These are phyloP conservation scores for Mantis religiosa DNA, from an alignment of 2,888 invertebrate genomes.

Conservation along the genomic window DNA sequence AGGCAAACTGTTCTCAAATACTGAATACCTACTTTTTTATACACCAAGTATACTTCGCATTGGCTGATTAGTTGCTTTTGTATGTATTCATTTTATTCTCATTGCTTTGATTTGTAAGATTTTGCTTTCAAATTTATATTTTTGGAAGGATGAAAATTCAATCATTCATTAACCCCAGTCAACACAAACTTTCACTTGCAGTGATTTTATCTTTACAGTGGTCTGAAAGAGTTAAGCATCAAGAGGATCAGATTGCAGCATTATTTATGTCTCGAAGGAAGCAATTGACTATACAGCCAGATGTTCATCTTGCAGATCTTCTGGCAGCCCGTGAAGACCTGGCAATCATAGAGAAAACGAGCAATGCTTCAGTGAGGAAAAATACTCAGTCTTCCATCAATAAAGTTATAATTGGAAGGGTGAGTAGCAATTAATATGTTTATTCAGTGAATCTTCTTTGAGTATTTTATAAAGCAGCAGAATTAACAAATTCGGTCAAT, in stretches of 20 bases:
- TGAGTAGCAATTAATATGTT: constrained; percentile 40
- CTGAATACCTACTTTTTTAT: too few relatives aligned
- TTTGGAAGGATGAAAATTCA: too few relatives aligned
- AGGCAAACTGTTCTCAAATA: too few relatives aligned
- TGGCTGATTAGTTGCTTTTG: too few relatives aligned
- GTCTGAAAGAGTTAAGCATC: constrained; percentile 74
- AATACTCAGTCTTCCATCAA: constrained; percentile 81
- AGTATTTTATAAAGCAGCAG: background rate
- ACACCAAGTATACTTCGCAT: too few relatives aligned
- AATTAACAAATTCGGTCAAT: too few relatives aligned
- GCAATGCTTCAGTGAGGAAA: constrained; percentile 77
- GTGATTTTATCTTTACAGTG: constrained; percentile 53
- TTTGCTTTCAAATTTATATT: too few relatives aligned
- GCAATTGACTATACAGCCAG: constrained; percentile 54
- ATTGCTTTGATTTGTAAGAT: too few relatives aligned
- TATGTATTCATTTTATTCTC: too few relatives aligned
- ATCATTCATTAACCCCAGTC: too few relatives aligned
- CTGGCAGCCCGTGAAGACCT: constrained; percentile 81
- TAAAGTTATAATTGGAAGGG: constrained; percentile 82
- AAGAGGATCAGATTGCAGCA: constrained; percentile 65
- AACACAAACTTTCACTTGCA: too few relatives aligned
- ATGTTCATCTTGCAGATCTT: constrained; percentile 69
- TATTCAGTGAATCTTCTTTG: background rate
- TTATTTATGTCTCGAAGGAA: constrained; percentile 54
- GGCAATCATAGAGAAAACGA: constrained; percentile 87